Conservation (phyloP, 1,140 invertebrate species). For the Drosophila funebris region DNA sequence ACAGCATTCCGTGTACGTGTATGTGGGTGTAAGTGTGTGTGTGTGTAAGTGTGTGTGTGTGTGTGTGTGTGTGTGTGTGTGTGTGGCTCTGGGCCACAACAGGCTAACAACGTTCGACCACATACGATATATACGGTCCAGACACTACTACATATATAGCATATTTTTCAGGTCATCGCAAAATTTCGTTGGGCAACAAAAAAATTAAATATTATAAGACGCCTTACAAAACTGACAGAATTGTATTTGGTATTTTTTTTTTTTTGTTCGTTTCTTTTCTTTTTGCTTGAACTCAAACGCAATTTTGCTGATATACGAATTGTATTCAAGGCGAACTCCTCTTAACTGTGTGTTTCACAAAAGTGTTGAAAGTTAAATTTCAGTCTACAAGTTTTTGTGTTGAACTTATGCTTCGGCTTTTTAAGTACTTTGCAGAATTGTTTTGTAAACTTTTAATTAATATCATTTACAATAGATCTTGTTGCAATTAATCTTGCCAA, state of each 20-base stretch:
- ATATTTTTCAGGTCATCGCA: neutral
- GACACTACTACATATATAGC: neutral
- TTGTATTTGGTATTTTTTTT: no score
- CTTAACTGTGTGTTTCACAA: neutral
- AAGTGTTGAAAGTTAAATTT: neutral
- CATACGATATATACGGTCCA: constrained; percentile 12
- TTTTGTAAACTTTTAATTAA: constrained; percentile 14
- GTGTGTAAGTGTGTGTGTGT: neutral
- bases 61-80: constrained; percentile 2
- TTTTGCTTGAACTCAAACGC: neutral
- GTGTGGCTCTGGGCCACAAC: constrained; percentile 14
- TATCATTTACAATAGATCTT: constrained; percentile 8
- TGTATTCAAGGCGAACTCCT: neutral
- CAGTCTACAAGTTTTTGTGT: neutral
- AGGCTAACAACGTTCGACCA: constrained; percentile 29
- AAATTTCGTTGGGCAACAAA: neutral
- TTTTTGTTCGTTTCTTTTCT: no score
- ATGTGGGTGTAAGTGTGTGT: neutral
- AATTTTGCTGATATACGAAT: neutral
- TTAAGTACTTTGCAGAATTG: neutral
- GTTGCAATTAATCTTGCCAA: neutral
- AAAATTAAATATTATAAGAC: neutral
- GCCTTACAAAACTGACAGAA: neutral
- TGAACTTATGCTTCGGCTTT: neutral
- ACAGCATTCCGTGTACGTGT: neutral